Percentiles rank a stretch among this genome's conserved stretches.
Conservation (phyloP, 2,888 invertebrate species). For the Syrphus vitripennis region DNA sequence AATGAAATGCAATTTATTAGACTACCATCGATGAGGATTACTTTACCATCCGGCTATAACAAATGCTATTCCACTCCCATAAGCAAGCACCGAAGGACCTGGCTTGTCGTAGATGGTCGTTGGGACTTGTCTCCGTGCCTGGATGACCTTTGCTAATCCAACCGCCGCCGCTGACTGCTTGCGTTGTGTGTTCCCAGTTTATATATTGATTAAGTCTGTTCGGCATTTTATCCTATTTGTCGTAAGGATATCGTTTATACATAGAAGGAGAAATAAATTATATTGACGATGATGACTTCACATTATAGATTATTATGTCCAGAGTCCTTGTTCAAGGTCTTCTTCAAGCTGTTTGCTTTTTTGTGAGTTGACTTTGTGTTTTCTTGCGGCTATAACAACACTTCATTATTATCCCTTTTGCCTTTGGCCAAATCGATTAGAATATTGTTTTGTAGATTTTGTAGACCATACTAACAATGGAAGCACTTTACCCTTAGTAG, state of each 20-base stretch:
- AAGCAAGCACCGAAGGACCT: not conserved
- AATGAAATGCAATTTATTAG: constrained; percentile 19
- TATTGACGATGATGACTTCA: constrained; percentile 32
- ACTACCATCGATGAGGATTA: constrained; percentile 1
- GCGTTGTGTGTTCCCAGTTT: not conserved
- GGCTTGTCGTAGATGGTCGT: not conserved
- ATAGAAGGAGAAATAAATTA: constrained; percentile 34
- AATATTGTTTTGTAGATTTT: not conserved
- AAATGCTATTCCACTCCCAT: constrained; percentile 15
- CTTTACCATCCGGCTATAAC: not conserved
- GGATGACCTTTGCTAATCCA: not conserved
- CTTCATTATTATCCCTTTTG: not conserved
- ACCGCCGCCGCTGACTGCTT: not conserved
- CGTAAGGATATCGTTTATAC: not conserved
- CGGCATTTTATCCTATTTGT: not conserved
- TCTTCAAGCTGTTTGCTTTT: constrained; percentile 6
- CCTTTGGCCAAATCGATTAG: not conserved
- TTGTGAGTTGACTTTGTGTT: constrained; percentile 1
- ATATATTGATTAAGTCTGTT: constrained; percentile 6
- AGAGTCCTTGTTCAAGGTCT: not conserved
- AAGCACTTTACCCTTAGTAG: not conserved
- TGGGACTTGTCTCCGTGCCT: not conserved
- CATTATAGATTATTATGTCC: constrained; percentile 12
- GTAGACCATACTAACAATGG: not conserved
- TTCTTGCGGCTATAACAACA: not conserved